A percentile compares a stretch with the other conserved stretches of the same genome.
phyloP scores from a whole-genome alignment of 1,140 invertebrate species.

The Cotesia glomerata region DNA sequence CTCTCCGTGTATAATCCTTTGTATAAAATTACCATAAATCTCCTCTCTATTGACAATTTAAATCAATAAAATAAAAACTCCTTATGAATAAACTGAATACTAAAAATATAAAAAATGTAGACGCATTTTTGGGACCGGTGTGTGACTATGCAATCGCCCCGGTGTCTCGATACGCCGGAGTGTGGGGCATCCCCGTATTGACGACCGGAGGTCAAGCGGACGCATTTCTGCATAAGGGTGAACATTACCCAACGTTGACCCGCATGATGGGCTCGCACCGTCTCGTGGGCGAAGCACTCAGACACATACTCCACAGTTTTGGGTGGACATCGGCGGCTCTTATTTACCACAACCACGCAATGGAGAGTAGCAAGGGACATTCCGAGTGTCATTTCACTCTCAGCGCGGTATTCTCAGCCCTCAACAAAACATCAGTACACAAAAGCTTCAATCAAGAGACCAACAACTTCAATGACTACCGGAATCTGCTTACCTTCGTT shows the following conservation, averaged over 20 bases:
- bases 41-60: too few relatives aligned
- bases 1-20: too few relatives aligned
- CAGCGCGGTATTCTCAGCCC: conserved; percentile 71
- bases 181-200: conserved; percentile 88
- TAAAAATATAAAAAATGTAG: conserved; percentile 53
- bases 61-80: background rate
- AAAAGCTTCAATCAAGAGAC: conserved; percentile 71
- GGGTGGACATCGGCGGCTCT: conserved; percentile 75
- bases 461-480: conserved; percentile 65
- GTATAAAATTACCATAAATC: too few relatives aligned
- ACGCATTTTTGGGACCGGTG: conserved; percentile 88
- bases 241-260: conserved; percentile 80
- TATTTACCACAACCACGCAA: conserved; percentile 74
- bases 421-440: conserved; percentile 67
- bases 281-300: conserved; percentile 75
- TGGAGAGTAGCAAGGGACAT: conserved; percentile 66
- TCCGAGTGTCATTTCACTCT: conserved; percentile 78
- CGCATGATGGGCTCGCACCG: conserved; percentile 85
- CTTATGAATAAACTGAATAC: background rate
- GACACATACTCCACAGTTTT: conserved; percentile 72
- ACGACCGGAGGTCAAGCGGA: conserved; percentile 85
- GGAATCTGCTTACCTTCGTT: conserved; percentile 69
- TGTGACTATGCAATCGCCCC: conserved; percentile 92
- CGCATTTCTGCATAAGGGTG: conserved; percentile 74
- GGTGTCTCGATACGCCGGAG: conserved; percentile 83